Base-by-base conservation (phyloP, 2,113 vertebrate genomes). In the Nothobranchius furzeri region DNA sequence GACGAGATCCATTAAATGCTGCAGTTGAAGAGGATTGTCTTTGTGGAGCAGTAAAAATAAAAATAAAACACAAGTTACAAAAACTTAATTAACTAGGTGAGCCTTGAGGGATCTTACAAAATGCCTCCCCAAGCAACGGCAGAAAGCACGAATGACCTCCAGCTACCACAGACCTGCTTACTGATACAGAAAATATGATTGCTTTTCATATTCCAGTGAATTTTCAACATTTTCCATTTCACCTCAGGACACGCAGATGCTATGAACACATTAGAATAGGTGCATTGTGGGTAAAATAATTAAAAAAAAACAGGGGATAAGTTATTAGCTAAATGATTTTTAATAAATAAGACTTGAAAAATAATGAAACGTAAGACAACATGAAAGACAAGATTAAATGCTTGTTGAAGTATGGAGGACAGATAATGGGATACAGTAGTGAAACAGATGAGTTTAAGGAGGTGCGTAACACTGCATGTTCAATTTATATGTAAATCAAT, bases 161-260 rank as follows among this genome's bases (percentile, higher is more conserved):
- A 90, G 92, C 91, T 90, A 93, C 76, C 65, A 60, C 79, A 76
- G 84, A 90, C 87, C 91, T 93, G 92, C 92, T 93, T 93, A 93
- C 92, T 77, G 83, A 93, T 90, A 91, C 91, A 92, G 89, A 92
- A 92, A 92, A 93, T 91, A 71, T 92, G 91, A 93, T 93, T 93
- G 92, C 90, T 89, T 92, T 92, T 91, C 86, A 90, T 91, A 89
- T 91, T 83, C 76, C 83, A 76, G 70, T 82, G 75, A 89, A 88
- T 89, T 89, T 89, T 76, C 76, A 79, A 89, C 90, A 79, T 84
- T 89, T 88, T 72, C 73, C 74, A 80, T 90, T 92, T 89, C 87
- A 82, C 89, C 88, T 57, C 80, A 42, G 91, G 91, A 91, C 78
- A 92, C 69, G 64, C 80, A 86, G 83, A 74, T 76, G 78, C 86